A percentile compares a stretch with the other conserved stretches of the same genome.
Conservation (phyloP, 2,888 invertebrate species). For the Eupithecia pulchellata region DNA sequence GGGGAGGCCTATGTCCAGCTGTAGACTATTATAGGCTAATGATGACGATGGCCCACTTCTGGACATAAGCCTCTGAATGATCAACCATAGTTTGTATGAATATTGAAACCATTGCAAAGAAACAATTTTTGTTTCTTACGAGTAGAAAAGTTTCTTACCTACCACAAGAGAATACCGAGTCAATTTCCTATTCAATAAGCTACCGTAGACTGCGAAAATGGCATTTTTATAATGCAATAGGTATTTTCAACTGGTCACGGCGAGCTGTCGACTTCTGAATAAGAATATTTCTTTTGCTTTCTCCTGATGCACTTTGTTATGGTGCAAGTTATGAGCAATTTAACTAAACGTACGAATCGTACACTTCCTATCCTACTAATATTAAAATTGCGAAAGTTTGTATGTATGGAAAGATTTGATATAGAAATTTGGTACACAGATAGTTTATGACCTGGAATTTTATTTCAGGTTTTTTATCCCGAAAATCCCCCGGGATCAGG, state of each 20-base stretch:
- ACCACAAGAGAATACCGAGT: constrained; percentile 24
- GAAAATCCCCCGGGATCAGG: too few species aligned
- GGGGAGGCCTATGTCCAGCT: too few species aligned
- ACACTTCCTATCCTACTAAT: too few species aligned
- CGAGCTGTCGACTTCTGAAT: constrained; percentile 71
- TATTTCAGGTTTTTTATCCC: too few species aligned
- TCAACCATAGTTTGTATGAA: not conserved
- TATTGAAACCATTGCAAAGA: not conserved
- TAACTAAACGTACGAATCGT: too few species aligned
- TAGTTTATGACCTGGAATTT: too few species aligned
- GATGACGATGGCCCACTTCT: too few species aligned
- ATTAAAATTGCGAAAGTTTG: too few species aligned
- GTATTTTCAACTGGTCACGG: constrained; percentile 69
- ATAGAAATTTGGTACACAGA: too few species aligned
- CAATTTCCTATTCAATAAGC: constrained; percentile 46
- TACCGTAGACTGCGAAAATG: constrained; percentile 53
- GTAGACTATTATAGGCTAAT: not conserved
- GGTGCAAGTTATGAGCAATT: constrained; percentile 44
- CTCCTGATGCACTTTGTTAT: constrained; percentile 57
- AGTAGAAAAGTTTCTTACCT: not conserved
- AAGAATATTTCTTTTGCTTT: constrained; percentile 73
- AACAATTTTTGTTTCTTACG: not conserved
- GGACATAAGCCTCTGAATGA: too few species aligned
- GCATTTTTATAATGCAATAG: constrained; percentile 51
- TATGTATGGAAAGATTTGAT: too few species aligned